These are phyloP conservation scores for Clarias laeviceps DNA, from an alignment of 2,797 vertebrate species.

Conservation along the genomic window DNA sequence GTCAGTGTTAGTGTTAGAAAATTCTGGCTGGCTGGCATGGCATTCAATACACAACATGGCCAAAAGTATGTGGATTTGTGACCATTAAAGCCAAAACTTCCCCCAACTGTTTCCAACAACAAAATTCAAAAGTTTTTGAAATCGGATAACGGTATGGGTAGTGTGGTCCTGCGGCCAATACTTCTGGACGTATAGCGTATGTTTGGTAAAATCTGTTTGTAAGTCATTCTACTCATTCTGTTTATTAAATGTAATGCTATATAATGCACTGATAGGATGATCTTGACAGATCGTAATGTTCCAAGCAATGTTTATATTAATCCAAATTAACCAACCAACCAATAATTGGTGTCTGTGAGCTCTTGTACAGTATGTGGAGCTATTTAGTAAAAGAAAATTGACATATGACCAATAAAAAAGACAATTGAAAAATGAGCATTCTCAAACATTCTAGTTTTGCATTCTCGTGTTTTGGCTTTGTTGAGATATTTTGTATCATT, in stretches of 20 bases:
- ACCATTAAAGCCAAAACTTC: not conserved
- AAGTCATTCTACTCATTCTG: not conserved
- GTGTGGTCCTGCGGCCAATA: not conserved
- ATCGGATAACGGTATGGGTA: not conserved
- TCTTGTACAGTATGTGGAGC: not conserved
- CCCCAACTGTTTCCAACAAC: not conserved
- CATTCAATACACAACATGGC: not conserved
- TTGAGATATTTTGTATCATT: not conserved
- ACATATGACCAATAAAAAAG: not conserved
- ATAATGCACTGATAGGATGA: not conserved
- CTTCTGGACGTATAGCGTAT: not conserved
- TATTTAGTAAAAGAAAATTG: not conserved
- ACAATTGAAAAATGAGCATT: not conserved
- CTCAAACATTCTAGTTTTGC: not conserved
- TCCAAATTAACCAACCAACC: not conserved
- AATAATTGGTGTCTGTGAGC: not conserved
- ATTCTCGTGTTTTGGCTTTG: not conserved
- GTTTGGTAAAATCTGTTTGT: not conserved
- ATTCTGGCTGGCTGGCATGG: too few species aligned
- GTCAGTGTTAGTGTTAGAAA: not conserved
- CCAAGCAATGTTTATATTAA: not conserved
- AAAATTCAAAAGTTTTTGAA: not conserved
- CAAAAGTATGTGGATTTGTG: not conserved
- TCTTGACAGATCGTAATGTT: not conserved
- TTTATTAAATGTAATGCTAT: not conserved